A percentile compares a stretch with the other conserved stretches of the same genome.
Conservation (phyloP, 2,113 vertebrate species). For the Anguilla japonica region DNA sequence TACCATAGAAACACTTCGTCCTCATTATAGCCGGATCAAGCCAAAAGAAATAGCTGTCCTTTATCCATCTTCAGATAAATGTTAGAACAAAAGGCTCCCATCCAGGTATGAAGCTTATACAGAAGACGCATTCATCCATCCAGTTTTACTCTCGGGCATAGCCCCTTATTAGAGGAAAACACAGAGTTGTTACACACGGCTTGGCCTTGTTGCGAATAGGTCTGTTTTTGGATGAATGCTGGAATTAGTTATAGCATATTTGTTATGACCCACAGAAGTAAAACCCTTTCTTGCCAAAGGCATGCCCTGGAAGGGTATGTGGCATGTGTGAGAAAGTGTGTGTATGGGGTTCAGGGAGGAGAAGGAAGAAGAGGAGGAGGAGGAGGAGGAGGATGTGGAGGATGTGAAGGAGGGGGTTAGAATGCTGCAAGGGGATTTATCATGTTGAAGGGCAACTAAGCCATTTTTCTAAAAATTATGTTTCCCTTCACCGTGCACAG, state of each 20-base stretch:
- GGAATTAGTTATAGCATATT: not conserved
- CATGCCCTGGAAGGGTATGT: not conserved
- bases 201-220: constrained; percentile 25
- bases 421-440: not conserved
- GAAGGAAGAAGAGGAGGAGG: too few relatives aligned
- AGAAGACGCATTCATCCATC: constrained; percentile 29
- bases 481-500: not conserved
- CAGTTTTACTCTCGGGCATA: constrained; percentile 22
- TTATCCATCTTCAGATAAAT: constrained; percentile 33
- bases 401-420: not conserved
- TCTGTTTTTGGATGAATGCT: not conserved
- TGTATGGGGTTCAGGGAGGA: not conserved
- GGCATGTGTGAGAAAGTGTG: too few relatives aligned
- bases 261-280: not conserved
- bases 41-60: constrained; percentile 31
- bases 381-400: too few relatives aligned
- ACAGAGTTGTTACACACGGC: constrained; percentile 21
- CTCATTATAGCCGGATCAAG: constrained; percentile 48
- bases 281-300: not conserved
- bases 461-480: not conserved
- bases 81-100: constrained; percentile 19
- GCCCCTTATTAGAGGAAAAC: constrained; percentile 35
- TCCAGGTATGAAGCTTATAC: constrained; percentile 21
- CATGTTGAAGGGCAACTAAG: not conserved
- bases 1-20: constrained; percentile 52